phyloP scores from a whole-genome alignment of 2,113 vertebrate species.

The Brachyhypopomus gauderio region DNA sequence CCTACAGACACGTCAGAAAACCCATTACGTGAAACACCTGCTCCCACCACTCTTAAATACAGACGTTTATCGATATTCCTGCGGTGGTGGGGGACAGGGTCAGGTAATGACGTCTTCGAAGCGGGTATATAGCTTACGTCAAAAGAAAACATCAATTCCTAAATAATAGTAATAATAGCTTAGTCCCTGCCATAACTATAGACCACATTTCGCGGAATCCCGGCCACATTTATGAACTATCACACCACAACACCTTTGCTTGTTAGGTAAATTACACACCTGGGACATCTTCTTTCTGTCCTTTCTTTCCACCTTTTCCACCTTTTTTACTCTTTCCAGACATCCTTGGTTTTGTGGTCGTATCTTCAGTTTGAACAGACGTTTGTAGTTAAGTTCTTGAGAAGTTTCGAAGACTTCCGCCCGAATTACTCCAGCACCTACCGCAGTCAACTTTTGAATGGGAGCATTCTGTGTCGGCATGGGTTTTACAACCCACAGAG shows the following conservation, averaged over 20 bases:
- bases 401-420: neutral
- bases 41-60: no score
- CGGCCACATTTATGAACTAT: neutral
- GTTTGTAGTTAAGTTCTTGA: neutral
- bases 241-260: conserved; percentile 11
- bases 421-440: conserved; percentile 19
- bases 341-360: conserved; percentile 23
- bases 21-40: no score
- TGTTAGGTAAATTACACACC: conserved; percentile 21
- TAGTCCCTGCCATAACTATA: neutral
- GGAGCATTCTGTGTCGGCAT: conserved; percentile 36
- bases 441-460: conserved; percentile 49
- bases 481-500: conserved; percentile 39
- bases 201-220: neutral
- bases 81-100: no score
- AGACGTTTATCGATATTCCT: no score
- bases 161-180: no score
- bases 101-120: no score
- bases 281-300: conserved; percentile 33
- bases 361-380: neutral
- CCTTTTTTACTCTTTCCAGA: conserved; percentile 39
- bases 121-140: no score
- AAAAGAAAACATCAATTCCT: no score
- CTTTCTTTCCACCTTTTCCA: conserved; percentile 34
- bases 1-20: no score